Percentiles rank a stretch among this genome's conserved stretches.
These are phyloP conservation scores for Melanerpes aurifrons DNA, from an alignment of 2,113 vertebrate genomes.

Conservation along the genomic window DNA sequence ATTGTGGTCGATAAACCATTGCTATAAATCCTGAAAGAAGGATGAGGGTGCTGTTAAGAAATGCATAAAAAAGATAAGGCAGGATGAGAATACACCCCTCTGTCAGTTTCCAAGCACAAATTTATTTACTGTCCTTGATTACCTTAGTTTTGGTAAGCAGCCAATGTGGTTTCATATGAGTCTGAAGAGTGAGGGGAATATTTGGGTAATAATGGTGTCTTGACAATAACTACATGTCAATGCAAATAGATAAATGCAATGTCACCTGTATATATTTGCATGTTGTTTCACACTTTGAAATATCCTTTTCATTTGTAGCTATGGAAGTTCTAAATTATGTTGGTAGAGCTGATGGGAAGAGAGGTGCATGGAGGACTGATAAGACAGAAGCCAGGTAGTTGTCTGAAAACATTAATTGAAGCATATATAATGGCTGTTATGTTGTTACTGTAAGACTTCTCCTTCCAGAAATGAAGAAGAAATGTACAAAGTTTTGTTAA, in stretches of 20 bases:
- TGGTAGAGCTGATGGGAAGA: constrained; percentile 92
- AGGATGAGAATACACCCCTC: background rate
- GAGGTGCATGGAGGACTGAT: constrained; percentile 92
- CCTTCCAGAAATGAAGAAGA: constrained; percentile 89
- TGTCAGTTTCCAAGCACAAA: background rate
- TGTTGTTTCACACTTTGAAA: constrained; percentile 39
- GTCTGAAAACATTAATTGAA: constrained; percentile 3
- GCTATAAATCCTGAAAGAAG: background rate
- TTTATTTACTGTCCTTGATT: background rate
- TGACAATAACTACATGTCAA: background rate
- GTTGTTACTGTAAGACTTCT: constrained; percentile 44
- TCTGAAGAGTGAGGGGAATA: background rate
- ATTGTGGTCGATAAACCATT: background rate
- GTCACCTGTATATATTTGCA: background rate
- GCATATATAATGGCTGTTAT: background rate
- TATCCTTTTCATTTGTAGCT: constrained; percentile 76
- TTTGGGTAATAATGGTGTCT: background rate
- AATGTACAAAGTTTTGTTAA: constrained; percentile 92
- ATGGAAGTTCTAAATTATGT: constrained; percentile 95
- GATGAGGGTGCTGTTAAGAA: background rate
- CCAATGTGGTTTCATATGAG: background rate
- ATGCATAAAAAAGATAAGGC: background rate
- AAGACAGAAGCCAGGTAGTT: constrained; percentile 82
- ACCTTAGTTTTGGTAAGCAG: background rate
- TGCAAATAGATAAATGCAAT: background rate